Evolutionary conservation across 2,113 vertebrate genomes (phyloP), one percentile per base, ranked within the genome.

Genomic region (Notothenia rossii): DNA sequence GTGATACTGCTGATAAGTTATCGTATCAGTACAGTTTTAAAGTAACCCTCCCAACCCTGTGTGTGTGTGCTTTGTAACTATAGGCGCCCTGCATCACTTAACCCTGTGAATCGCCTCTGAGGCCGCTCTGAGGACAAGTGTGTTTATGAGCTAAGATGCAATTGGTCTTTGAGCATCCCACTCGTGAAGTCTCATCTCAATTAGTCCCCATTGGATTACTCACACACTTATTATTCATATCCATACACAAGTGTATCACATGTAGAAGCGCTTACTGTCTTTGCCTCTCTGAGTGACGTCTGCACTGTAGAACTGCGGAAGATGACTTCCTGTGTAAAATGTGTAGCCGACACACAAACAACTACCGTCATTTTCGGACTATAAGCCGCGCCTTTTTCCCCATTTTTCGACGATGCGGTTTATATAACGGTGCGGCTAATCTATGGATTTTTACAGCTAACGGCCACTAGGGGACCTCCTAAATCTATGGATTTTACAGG

Each of bases 281-380:
- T 58, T 14, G 67, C 58, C 1, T 73, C 40, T 29, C 33, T 36
- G 36, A 36, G 36, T 36, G 5, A 36, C 36, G n/a, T 71, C 60
- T 56, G 45, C 40, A 2, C 53, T n/a, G 40, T 46, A 59, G 62
- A 54, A 4, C 29, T 59, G 58, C 1, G 14, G 62, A 77, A 82
- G 72, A 82, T 56, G 70, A 49, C 58, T 53, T 61, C 71, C 77
- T 12, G 67, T 66, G 74, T 73, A 25, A 87, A 82, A 86, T 83
- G 78, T 72, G 63, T 72, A 70, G 67, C 60, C n/a, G 48, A 72
- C 60, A 33, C 63, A 67, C 67, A 73, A 75, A 68, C 63, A 59
- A 18, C 70, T 22, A 22, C 22, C 22, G 22, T 22, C 1, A 22
- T 22, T 22, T 22, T 22, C 22, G 22, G 22, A 22, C 22, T 22